Conservation (phyloP, 2,797 vertebrate species). For the Orientallactaga sibirica region DNA sequence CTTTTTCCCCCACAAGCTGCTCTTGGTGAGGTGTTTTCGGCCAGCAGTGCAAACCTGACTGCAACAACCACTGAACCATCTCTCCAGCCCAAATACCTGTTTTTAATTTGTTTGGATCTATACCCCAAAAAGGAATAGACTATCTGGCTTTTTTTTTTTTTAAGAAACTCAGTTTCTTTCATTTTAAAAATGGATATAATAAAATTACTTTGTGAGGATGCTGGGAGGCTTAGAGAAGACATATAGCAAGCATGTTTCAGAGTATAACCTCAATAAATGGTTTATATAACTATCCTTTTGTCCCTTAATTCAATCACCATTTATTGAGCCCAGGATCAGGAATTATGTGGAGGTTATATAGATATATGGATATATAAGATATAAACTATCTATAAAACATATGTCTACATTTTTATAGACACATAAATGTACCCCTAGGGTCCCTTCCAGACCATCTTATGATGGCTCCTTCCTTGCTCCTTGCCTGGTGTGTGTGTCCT, state of each 20-base stretch:
- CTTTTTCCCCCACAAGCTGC: no score
- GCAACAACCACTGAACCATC: no score
- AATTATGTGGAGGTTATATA: constrained; percentile 69
- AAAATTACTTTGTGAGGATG: not conserved
- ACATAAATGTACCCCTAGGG: constrained; percentile 74
- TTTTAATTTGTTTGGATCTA: constrained; percentile 2
- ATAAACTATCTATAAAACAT: constrained; percentile 78
- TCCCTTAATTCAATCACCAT: constrained; percentile 73
- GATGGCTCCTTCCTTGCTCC: constrained; percentile 14
- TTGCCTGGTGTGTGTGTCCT: constrained; percentile 75
- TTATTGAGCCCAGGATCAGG: constrained; percentile 68
- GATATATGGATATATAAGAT: constrained; percentile 57
- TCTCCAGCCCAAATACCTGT: not conserved
- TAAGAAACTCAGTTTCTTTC: constrained; percentile 5
- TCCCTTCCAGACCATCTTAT: constrained; percentile 58
- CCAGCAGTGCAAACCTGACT: no score
- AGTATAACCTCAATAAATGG: constrained; percentile 38
- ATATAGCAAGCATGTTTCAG: not conserved
- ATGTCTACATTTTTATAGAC: constrained; percentile 75
- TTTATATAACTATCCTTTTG: constrained; percentile 50
- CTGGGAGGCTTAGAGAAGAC: not conserved
- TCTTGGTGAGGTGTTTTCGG: no score
- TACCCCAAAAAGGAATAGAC: not conserved
- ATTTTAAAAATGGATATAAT: constrained; percentile 28
- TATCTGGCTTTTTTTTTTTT: not conserved